These are phyloP conservation scores for Pitangus sulphuratus DNA, from an alignment of 2,797 vertebrate species.

Conservation along the genomic window DNA sequence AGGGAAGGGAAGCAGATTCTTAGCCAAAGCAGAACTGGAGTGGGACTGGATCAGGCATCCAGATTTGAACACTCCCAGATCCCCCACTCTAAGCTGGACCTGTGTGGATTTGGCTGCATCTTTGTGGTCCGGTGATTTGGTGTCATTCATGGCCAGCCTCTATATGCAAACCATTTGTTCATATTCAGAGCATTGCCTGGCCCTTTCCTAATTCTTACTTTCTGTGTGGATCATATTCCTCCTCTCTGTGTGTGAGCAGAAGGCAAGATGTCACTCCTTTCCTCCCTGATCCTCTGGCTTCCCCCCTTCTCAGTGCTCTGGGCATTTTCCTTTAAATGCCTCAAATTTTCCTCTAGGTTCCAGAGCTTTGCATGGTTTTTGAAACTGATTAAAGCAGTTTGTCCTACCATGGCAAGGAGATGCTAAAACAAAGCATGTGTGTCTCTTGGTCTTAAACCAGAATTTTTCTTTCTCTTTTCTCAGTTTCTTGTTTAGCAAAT, in stretches of 20 bases:
- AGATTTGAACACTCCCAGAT: not conserved
- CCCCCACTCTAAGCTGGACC: accelerated
- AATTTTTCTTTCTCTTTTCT: not conserved
- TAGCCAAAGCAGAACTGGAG: not conserved
- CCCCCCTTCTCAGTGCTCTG: not conserved
- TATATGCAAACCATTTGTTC: not conserved
- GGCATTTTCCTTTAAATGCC: not conserved
- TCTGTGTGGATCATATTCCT: not conserved
- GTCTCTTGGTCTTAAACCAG: not conserved
- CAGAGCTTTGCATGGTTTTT: not conserved
- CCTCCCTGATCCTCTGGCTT: not conserved
- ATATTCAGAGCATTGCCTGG: not conserved
- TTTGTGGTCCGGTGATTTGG: not conserved
- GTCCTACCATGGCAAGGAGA: not conserved
- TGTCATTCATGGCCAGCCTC: not conserved
- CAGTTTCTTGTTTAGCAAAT: not conserved
- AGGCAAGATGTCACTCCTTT: not conserved
- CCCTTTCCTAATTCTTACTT: not conserved
- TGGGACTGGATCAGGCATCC: not conserved
- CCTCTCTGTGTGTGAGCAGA: not conserved
- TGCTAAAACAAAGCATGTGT: constrained; percentile 35
- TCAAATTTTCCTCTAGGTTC: not conserved
- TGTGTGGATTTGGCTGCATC: not conserved
- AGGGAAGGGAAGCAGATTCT: not conserved
- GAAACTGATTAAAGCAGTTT: constrained; percentile 40